These are phyloP conservation scores for Enoplosus armatus DNA, from an alignment of 2,797 vertebrate genomes.

Conservation along the genomic window DNA sequence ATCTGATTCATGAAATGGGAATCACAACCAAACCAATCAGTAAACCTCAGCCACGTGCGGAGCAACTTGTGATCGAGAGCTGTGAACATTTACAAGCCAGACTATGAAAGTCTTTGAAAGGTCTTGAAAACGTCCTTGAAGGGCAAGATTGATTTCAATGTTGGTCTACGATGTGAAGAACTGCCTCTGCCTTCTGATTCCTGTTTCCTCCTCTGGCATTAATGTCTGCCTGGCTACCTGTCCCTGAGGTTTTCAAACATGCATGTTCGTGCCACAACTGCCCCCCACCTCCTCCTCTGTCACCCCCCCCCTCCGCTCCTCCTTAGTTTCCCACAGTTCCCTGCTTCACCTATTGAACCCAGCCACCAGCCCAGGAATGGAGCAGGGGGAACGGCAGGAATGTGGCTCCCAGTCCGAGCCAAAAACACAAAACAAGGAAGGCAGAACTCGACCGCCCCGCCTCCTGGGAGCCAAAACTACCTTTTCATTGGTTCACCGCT, in stretches of 20 bases:
- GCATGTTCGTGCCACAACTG: conserved; percentile 39
- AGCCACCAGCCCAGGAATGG: conserved; percentile 67
- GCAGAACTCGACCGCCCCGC: conserved; percentile 43
- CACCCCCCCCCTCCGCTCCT: not conserved
- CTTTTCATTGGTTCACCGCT: conserved; percentile 47
- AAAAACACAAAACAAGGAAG: conserved; percentile 70
- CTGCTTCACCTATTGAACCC: conserved; percentile 76
- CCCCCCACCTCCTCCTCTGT: not conserved
- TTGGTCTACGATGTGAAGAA: not conserved
- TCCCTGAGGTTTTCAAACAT: conserved; percentile 44
- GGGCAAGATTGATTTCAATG: not conserved
- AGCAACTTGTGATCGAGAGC: not conserved
- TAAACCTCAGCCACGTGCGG: not conserved
- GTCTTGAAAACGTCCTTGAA: not conserved
- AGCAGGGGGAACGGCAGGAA: conserved; percentile 69
- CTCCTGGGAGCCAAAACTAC: conserved; percentile 16
- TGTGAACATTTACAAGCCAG: not conserved
- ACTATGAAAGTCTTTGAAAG: not conserved
- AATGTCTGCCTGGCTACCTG: conserved; percentile 31
- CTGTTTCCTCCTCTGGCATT: conserved; percentile 3
- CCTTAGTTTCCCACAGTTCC: conserved; percentile 75
- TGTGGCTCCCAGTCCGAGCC: conserved; percentile 62
- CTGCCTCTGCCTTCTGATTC: conserved; percentile 6
- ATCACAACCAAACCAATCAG: too few relatives aligned
- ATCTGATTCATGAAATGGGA: not conserved